phyloP scores from a whole-genome alignment of 2,113 vertebrate genomes.

The Protomyctophum bolini region DNA sequence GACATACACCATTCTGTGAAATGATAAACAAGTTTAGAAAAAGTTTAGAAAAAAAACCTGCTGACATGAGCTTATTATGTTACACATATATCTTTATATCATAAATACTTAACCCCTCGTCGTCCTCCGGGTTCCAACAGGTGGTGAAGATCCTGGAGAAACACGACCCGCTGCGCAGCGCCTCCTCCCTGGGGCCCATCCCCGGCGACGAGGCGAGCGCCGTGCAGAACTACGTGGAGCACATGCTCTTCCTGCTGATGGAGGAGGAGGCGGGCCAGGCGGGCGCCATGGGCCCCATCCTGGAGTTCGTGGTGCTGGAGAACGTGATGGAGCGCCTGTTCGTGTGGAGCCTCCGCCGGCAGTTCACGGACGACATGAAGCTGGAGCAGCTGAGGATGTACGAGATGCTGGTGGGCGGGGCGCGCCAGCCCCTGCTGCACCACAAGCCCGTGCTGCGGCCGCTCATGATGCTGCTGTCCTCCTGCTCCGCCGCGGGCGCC shows the following conservation, averaged over 20 bases:
- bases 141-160: slow-evolving; percentile 97
- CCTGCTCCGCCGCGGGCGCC: slow-evolving; percentile 79
- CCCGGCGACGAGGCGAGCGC: slow-evolving; percentile 92
- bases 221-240: slow-evolving; percentile 98
- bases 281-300: slow-evolving; percentile 94
- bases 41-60: too few species aligned
- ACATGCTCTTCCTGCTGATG: slow-evolving; percentile 95
- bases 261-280: slow-evolving; percentile 89
- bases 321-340: slow-evolving; percentile 99
- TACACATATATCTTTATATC: too few species aligned
- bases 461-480: slow-evolving; percentile 96
- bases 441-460: slow-evolving; percentile 95
- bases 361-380: slow-evolving; percentile 96
- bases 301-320: slow-evolving; percentile 97
- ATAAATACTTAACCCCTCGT: background rate
- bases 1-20: too few species aligned
- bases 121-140: slow-evolving; percentile 62
- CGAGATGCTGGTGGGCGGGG: slow-evolving; percentile 92
- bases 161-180: slow-evolving; percentile 86
- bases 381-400: slow-evolving; percentile 97
- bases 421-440: slow-evolving; percentile 92
- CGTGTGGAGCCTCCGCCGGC: slow-evolving; percentile 93
- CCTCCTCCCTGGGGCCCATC: slow-evolving; percentile 79
- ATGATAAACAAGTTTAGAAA: too few species aligned
- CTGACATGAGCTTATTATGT: too few species aligned